Evolutionary conservation across 2,113 vertebrate species (phyloP).

Genomic region (Antechinus stuartii): DNA sequence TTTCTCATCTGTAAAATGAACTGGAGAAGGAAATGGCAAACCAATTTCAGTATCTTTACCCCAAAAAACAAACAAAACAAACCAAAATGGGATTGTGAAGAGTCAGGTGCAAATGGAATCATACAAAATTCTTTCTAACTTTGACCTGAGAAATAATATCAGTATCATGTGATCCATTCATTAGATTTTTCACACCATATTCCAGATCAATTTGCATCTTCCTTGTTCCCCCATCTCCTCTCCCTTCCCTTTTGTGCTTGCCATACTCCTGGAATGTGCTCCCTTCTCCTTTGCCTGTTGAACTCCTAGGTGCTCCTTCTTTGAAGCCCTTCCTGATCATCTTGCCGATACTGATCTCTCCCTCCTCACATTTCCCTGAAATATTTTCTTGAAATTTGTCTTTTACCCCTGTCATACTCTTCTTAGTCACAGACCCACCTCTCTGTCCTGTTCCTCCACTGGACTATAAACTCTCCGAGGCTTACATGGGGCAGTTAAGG

Average conservation of each 20-base stretch:
- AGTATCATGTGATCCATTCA: neutral
- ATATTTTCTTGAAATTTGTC: neutral
- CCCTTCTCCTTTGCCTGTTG: neutral
- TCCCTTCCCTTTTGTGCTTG: neutral
- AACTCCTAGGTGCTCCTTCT: neutral
- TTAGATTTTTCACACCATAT: neutral
- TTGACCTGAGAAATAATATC: neutral
- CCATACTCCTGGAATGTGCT: neutral
- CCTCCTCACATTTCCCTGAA: neutral
- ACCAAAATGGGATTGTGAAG: neutral
- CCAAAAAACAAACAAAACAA: neutral
- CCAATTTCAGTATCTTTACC: neutral
- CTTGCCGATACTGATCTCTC: neutral
- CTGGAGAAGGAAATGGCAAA: no score
- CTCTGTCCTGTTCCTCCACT: neutral
- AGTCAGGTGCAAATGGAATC: neutral
- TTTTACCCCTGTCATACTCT: neutral
- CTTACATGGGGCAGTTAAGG: neutral
- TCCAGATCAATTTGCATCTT: neutral
- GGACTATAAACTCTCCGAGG: neutral
- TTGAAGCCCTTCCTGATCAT: neutral
- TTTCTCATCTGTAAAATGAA: neutral
- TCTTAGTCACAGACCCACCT: neutral
- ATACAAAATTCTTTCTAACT: neutral
- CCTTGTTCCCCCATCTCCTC: neutral